Evolutionary conservation across 1,140 invertebrate species (phyloP), one percentile per base, ranked within the genome.

Genomic region (Harlomillsia oculata): DNA sequence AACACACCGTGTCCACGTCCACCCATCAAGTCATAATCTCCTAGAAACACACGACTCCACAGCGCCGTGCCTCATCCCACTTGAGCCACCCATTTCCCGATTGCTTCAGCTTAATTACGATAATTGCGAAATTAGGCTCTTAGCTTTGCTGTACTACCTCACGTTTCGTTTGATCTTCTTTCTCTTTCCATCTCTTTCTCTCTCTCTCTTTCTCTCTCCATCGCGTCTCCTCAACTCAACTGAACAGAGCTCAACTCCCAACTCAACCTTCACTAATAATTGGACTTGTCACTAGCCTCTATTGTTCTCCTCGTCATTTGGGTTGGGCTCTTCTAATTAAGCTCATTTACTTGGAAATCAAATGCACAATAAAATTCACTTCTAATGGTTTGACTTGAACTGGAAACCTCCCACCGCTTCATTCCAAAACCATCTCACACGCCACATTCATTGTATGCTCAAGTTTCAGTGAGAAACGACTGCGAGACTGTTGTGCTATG

Each of bases 21-120:
- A 25, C 37, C 41, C 32, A 44, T 45, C 52, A 53, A 41, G 44
- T 56, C 34, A 46, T 56, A 56, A 56, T 56, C 53, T 56, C 53
- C 53, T 29, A 48, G 37, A n/a, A 43, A 39, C 44, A 45, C 34
- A 44, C 26, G 4, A 30, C 18, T 49, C 32, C n/a, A n/a, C n/a
- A 18, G 41, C 8, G 36, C 20, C 28, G 50, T 41, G 30, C 44
- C 43, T 48, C 28, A 59, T 53, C 57, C 50, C 43, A 59, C 43
- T 59, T 59, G 53, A 59, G 41, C 57, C 57, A 44, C 48, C 50
- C 39, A 53, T 59, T 59, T 53, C 34, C 39, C 26, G 56, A 53
- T 52, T 53, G 43, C 51, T 20, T 55, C 46, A n/a, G n/a, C 52
- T 45, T 60, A 60, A 55, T 55, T 55, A 55, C 58, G 40, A 34